Base-by-base conservation (phyloP, 2,888 invertebrate species). In the Drosophila hawaiiensis region DNA sequence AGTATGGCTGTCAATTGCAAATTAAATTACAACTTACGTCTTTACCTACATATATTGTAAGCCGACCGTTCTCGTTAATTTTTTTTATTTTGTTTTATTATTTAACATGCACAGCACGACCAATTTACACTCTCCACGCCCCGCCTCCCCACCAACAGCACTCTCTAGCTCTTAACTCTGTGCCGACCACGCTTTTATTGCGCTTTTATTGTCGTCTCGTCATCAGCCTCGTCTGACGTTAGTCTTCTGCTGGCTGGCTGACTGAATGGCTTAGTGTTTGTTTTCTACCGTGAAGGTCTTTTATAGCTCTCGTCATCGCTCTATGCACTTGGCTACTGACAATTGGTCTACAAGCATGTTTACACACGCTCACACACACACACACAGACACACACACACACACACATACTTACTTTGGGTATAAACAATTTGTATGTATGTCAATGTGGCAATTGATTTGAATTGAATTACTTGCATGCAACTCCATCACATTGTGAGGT, bases 381-480 rank as follows among this genome's bases (percentile, higher is more conserved):
- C 6, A 55, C 22, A 35, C 28, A 60, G 16, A 50, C 25, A 29
- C 33, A 14, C 25, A 47, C 41, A 52, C 6, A 55, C 22, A 35
- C 28, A 60, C n/a, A 50, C 25, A 29, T 39, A 14, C 25, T 25
- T 25, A 47, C 47, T 47, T 47, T 47, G 25, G 50, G 55, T 53
- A 69, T 56, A 67, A 62, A 65, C 61, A 55, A 54, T 74, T 73
- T 71, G 65, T 75, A 76, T 82, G 74, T 86, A 80, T 86, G 85
- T 86, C 89, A 86, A 84, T 86, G 89, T 89, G 83, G 83, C 84
- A 84, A 86, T 84, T 86, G 89, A 89, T 84, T 86, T 68, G 68
- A 55, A 75, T 86, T 82, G 68, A 55, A 75, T 86, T 82, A 89
- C 84, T 82, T 89, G 80, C 80, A 65, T 86, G 85, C 86, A 85